Evolutionary conservation across 2,113 vertebrate species (phyloP).

Genomic region (Peromyscus leucopus): DNA sequence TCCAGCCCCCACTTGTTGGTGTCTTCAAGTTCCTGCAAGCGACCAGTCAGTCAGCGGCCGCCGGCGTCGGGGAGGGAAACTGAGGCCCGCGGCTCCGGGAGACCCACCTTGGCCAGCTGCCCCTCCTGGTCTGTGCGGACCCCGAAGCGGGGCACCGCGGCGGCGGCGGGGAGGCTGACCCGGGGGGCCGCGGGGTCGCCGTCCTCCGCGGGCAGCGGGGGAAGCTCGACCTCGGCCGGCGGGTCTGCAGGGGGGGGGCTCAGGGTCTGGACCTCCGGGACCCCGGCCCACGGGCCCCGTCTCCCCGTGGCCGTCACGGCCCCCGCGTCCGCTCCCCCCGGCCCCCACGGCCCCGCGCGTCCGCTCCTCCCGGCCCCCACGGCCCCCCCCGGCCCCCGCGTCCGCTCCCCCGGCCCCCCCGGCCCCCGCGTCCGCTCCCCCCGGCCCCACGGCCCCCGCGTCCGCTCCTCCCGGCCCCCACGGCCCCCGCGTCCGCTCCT

Average conservation of each 20-base stretch:
- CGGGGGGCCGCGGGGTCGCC: constrained; percentile 90
- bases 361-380: too few species aligned
- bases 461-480: too few species aligned
- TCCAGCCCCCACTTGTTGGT: constrained; percentile 94
- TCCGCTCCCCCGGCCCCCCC: too few species aligned
- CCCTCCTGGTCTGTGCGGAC: constrained; percentile 91
- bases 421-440: too few species aligned
- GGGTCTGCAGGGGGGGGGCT: constrained; percentile 88
- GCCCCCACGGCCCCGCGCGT: too few species aligned
- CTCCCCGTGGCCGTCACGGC: too few species aligned
- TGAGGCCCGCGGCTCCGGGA: background rate
- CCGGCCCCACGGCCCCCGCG: too few species aligned
- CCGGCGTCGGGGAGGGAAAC: background rate
- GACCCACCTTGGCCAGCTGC: constrained; percentile 91
- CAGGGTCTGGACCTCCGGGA: too few species aligned
- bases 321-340: too few species aligned
- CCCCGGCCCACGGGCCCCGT: too few species aligned
- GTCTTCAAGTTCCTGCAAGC: constrained; percentile 92
- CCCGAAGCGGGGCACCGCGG: constrained; percentile 93
- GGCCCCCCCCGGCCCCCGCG: too few species aligned
- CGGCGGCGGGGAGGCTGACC: constrained; percentile 91
- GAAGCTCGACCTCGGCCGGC: constrained; percentile 95
- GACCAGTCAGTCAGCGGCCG: background rate
- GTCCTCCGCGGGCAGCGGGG: constrained; percentile 53
- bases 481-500: too few species aligned